These are phyloP conservation scores for Forbesichthys agassizii DNA, from an alignment of 2,113 vertebrate species.

Conservation along the genomic window DNA sequence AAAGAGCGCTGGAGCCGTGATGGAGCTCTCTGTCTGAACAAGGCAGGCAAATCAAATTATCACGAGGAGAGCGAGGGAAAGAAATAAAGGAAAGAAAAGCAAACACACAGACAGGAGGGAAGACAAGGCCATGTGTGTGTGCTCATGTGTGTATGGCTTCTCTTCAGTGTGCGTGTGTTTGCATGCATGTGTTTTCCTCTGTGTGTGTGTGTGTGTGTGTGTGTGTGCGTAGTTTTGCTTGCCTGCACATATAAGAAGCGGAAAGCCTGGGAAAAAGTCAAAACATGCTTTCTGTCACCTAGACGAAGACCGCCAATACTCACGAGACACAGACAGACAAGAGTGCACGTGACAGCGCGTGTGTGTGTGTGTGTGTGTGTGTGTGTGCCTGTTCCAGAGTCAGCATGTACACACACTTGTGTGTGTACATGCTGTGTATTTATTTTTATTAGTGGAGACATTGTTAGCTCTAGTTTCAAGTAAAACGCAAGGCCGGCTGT, in stretches of 20 bases:
- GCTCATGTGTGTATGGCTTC: background rate
- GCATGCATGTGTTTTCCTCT: background rate
- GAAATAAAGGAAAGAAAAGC: background rate
- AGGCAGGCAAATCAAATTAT: background rate
- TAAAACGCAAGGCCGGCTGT: too few species aligned
- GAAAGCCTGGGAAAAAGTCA: slow-evolving; percentile 34
- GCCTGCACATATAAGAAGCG: slow-evolving; percentile 53
- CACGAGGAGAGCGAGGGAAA: background rate
- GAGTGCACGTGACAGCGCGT: background rate
- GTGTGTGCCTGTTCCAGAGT: too few species aligned
- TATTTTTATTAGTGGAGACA: too few species aligned
- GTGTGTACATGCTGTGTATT: too few species aligned
- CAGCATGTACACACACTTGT: too few species aligned
- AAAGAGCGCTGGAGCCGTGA: background rate
- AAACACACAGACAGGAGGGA: background rate
- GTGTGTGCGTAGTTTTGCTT: slow-evolving; percentile 42
- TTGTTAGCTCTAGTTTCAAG: too few species aligned
- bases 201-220: background rate
- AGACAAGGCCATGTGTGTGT: background rate
- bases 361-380: too few species aligned
- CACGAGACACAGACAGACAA: slow-evolving; percentile 35
- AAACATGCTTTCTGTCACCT: slow-evolving; percentile 59
- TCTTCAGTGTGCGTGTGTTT: background rate
- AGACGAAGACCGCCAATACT: slow-evolving; percentile 58
- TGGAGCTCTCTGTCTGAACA: background rate